phyloP scores from a whole-genome alignment of 1,140 invertebrate species.

The Rhagoletis zephyria region DNA sequence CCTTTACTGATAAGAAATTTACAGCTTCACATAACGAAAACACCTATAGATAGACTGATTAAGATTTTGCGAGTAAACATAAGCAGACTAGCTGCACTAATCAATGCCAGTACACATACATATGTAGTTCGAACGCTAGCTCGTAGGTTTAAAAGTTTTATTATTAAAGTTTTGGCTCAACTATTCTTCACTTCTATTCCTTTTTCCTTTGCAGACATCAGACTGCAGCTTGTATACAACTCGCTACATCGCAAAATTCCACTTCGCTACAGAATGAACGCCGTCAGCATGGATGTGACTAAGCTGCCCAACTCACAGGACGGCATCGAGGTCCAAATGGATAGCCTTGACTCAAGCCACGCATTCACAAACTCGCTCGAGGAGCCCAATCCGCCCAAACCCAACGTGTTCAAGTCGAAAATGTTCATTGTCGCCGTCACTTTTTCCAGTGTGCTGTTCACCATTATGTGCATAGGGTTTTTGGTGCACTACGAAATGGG shows the following conservation, averaged over 20 bases:
- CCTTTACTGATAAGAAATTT: constrained; percentile 12
- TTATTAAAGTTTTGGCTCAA: too few species aligned
- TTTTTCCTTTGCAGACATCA: neutral
- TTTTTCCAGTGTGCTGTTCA: constrained; percentile 65
- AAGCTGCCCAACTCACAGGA: constrained; percentile 51
- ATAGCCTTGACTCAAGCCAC: constrained; percentile 62
- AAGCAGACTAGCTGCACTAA: too few species aligned
- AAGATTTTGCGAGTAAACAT: neutral
- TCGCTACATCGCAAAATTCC: neutral
- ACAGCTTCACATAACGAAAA: neutral
- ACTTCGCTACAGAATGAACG: constrained; percentile 14
- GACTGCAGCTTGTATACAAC: neutral
- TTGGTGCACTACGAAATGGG: constrained; percentile 66
- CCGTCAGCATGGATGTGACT: neutral
- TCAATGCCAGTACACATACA: too few species aligned
- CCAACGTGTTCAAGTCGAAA: constrained; percentile 67
- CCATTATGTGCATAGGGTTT: constrained; percentile 69
- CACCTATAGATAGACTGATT: neutral
- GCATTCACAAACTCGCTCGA: neutral
- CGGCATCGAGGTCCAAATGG: constrained; percentile 66
- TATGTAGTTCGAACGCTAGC: too few species aligned
- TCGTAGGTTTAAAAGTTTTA: too few species aligned
- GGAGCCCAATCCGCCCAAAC: constrained; percentile 53
- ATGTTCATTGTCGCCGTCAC: constrained; percentile 66
- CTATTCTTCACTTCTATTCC: neutral